Conservation (phyloP, 1,140 invertebrate species). For the Drosophila azteca region DNA sequence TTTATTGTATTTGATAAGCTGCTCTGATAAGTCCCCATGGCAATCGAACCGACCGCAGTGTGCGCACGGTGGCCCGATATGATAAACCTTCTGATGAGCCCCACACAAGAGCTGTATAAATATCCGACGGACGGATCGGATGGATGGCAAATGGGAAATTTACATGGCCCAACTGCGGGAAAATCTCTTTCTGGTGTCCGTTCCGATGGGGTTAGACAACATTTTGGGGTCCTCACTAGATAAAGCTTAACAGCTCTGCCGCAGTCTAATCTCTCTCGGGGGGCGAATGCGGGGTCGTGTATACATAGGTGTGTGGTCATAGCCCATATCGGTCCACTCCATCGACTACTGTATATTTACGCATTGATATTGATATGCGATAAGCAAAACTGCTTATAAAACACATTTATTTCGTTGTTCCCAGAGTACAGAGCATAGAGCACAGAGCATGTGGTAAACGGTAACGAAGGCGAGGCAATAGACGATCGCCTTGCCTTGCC, state of each 20-base stretch:
- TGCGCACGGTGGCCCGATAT: constrained; percentile 23
- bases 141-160: constrained; percentile 26
- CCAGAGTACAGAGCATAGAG: constrained; percentile 13
- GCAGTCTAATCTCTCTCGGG: constrained; percentile 37
- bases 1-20: constrained; percentile 68
- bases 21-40: constrained; percentile 43
- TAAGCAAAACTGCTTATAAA: constrained; percentile 81
- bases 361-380: constrained; percentile 81
- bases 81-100: constrained; percentile 45
- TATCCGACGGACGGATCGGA: neutral
- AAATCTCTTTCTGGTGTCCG: constrained; percentile 6
- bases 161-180: constrained; percentile 30
- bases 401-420: constrained; percentile 80
- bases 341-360: constrained; percentile 83
- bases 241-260: constrained; percentile 34
- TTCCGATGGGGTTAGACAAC: constrained; percentile 15
- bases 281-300: constrained; percentile 29
- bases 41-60: constrained; percentile 21
- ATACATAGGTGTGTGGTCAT: constrained; percentile 52
- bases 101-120: constrained; percentile 47
- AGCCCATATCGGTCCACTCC: constrained; percentile 60
- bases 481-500: constrained; percentile 5
- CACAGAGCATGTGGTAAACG: constrained; percentile 3
- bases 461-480: constrained; percentile 16
- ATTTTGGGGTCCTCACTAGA: constrained; percentile 18